Base-by-base conservation (phyloP, 2,113 vertebrate genomes). In the Gallinago jamesoni region DNA sequence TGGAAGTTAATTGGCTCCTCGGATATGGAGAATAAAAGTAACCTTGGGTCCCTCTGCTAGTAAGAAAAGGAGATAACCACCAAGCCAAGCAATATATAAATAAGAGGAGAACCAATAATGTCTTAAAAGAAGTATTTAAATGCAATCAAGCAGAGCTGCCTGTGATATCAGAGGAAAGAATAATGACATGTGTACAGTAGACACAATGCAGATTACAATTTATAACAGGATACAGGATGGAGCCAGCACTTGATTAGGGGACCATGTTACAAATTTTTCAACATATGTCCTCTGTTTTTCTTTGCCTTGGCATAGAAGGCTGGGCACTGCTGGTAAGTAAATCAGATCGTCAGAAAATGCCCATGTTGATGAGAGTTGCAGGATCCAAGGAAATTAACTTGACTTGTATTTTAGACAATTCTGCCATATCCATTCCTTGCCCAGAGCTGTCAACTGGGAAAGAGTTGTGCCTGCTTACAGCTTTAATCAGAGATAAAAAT, bases 141-240 rank as follows among this genome's bases (percentile, higher is more conserved):
- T 95, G 95, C 90, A 98, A 98, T 98, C 95, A 97, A 81, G 50
- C 63, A 78, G 93, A 94, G 88, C 87, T 92, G 86, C 69, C 74
- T 77, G 82, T 69, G 87, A 75, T 89, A 95, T 85, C 72, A 73
- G 87, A 96, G 96, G 96, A 97, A 98, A 98, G 98, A 98, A 97
- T 97, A 97, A 97, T 97, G 94, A 90, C 88, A 95, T 91, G 94
- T 91, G 90, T 94, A 95, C 79, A 83, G 93, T 96, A 97, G 95
- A 97, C 92, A 95, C 96, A 97, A 95, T 93, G 93, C 86, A 97
- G 97, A 98, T 98, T 97, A 85, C 90, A 93, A 96, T 98, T 98
- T 98, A 97, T 97, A 97, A 98, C 98, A 98, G 98, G 98, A 98
- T 97, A 94, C 97, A 97, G 98, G 98, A 98, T 97, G 97, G 97